A percentile compares a stretch with the other conserved stretches of the same genome.
phyloP scores from a whole-genome alignment of 1,140 invertebrate species.

The Calosoma granatense region DNA sequence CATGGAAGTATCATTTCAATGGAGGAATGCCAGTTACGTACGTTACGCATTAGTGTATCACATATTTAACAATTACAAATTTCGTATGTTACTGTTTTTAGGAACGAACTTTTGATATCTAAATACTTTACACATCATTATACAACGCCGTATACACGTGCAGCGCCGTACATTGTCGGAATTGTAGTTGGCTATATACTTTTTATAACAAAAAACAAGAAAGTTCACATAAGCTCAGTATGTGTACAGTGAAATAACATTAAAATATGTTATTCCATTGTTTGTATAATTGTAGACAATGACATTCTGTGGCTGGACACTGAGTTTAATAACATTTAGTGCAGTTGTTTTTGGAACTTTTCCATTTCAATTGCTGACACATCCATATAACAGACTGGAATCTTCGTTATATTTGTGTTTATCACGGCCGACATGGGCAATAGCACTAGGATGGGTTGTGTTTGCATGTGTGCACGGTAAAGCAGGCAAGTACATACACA shows the following conservation, averaged over 20 bases:
- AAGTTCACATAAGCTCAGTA: conserved; percentile 3
- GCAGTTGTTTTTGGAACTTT: not conserved
- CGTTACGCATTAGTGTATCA: too few relatives aligned
- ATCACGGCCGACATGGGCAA: conserved; percentile 35
- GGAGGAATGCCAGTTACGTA: conserved; percentile 12
- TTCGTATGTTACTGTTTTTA: conserved; percentile 7
- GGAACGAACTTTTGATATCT: conserved; percentile 11
- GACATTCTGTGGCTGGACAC: not conserved
- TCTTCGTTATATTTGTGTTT: conserved; percentile 39
- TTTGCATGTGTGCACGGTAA: conserved; percentile 46
- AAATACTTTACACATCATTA: conserved; percentile 10
- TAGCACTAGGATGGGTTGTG: conserved; percentile 41
- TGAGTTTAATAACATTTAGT: not conserved
- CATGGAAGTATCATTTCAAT: conserved; percentile 1
- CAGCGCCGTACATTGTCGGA: conserved; percentile 1
- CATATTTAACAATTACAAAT: too few relatives aligned
- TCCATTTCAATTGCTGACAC: conserved; percentile 14
- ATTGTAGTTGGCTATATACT: conserved; percentile 1
- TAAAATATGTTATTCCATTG: not conserved
- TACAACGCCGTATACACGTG: conserved; percentile 1
- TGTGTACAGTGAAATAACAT: not conserved
- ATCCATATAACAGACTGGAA: conserved; percentile 26
- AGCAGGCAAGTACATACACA: conserved; percentile 44
- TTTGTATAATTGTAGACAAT: not conserved
- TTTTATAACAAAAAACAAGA: conserved; percentile 4